These are phyloP conservation scores for Bufo bufo DNA, from an alignment of 2,113 vertebrate genomes.

Conservation along the genomic window DNA sequence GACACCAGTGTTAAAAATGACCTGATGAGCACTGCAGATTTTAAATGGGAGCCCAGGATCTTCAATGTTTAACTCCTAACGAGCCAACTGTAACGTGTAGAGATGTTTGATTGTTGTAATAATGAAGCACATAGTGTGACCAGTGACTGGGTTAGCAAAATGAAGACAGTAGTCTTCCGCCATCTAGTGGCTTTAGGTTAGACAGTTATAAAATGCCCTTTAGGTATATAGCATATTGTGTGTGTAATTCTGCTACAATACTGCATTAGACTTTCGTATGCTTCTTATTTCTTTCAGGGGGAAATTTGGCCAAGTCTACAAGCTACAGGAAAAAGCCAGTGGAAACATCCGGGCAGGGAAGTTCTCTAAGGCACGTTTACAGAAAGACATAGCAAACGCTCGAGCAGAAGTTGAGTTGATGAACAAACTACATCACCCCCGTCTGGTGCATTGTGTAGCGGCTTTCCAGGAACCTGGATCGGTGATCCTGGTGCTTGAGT, in stretches of 20 bases:
- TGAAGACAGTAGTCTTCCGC: fast-evolving
- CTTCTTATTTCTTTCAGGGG: conserved; percentile 69
- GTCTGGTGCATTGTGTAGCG: conserved; percentile 80
- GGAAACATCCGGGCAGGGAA: conserved; percentile 79
- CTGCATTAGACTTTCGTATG: not conserved
- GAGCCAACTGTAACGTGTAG: not conserved
- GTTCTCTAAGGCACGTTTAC: conserved; percentile 72
- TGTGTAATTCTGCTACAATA: not conserved
- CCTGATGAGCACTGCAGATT: too few relatives aligned
- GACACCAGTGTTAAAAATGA: not conserved
- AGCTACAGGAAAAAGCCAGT: conserved; percentile 76
- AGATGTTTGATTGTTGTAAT: not conserved
- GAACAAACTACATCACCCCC: conserved; percentile 81
- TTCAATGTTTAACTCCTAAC: too few relatives aligned
- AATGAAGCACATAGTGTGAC: not conserved
- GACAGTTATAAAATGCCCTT: not conserved
- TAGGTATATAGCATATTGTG: not conserved
- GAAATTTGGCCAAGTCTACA: conserved; percentile 81
- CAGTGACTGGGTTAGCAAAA: not conserved
- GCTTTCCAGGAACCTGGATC: conserved; percentile 74
- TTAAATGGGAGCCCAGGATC: too few relatives aligned
- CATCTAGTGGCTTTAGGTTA: not conserved
- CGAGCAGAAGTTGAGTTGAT: conserved; percentile 80
- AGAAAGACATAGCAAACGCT: conserved; percentile 72
- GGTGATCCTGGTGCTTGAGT: conserved; percentile 86